These are phyloP conservation scores for Cyrtorhinus lividipennis DNA, from an alignment of 1,140 invertebrate species.

Conservation along the genomic window DNA sequence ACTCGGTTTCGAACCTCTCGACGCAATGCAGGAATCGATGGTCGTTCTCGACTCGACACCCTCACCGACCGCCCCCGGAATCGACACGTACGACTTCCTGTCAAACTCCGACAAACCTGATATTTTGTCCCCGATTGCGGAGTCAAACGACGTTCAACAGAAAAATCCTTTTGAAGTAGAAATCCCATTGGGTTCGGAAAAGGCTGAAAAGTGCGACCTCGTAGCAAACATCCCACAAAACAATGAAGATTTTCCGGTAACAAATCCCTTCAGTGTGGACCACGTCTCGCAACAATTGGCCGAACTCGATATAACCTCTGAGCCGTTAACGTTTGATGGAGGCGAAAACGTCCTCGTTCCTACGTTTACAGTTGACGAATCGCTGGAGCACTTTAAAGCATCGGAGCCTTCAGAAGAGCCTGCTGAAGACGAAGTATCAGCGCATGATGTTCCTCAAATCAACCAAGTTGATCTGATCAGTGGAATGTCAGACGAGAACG, in stretches of 20 bases:
- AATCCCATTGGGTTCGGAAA: not conserved
- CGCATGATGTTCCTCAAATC: not conserved
- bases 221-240: not conserved
- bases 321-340: too few species aligned
- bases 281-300: not conserved
- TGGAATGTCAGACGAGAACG: not conserved
- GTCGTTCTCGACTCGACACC: not conserved
- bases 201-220: conserved; percentile 4
- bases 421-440: not conserved
- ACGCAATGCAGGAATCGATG: not conserved
- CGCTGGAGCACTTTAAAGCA: not conserved
- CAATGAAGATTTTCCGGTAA: not conserved
- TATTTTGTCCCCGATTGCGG: conserved; percentile 4
- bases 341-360: too few species aligned
- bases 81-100: not conserved
- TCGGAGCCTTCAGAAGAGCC: not conserved
- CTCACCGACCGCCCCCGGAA: not conserved
- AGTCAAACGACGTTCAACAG: not conserved
- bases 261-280: not conserved
- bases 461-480: not conserved
- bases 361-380: not conserved
- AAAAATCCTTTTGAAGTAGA: conserved; percentile 15
- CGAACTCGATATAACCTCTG: not conserved
- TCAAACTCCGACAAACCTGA: conserved; percentile 13
- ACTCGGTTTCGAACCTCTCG: not conserved